phyloP scores from a whole-genome alignment of 1,140 invertebrate species.

The Penaeus indicus region DNA sequence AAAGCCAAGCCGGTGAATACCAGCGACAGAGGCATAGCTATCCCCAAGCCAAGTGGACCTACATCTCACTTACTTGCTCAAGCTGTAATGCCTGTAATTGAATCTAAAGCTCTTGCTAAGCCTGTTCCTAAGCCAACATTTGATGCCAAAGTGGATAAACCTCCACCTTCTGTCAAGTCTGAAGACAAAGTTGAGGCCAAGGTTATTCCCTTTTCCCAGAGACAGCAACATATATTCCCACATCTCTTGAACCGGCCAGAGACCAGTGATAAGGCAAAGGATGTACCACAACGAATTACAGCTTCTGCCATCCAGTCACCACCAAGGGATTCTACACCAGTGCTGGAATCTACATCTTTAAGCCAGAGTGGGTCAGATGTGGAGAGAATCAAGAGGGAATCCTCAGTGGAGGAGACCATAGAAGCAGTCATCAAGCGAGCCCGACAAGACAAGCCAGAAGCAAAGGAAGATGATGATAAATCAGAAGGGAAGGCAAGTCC shows the following conservation, averaged over 20 bases:
- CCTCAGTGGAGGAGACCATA: slow-evolving; percentile 64
- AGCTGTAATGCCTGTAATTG: slow-evolving; percentile 59
- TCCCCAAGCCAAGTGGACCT: slow-evolving; percentile 31
- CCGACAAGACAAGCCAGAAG: slow-evolving; percentile 48
- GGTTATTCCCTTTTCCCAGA: slow-evolving; percentile 61
- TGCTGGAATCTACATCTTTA: not conserved
- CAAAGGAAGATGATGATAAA: slow-evolving; percentile 17
- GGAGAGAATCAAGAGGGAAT: slow-evolving; percentile 53
- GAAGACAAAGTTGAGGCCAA: slow-evolving; percentile 62
- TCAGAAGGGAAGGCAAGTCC: not conserved
- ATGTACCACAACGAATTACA: slow-evolving; percentile 27
- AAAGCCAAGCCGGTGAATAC: slow-evolving; percentile 36
- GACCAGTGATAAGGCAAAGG: slow-evolving; percentile 40
- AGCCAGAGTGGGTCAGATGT: slow-evolving; percentile 37
- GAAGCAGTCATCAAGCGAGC: slow-evolving; percentile 63
- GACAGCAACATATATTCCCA: slow-evolving; percentile 65
- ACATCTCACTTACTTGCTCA: slow-evolving; percentile 61
- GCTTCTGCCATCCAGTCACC: slow-evolving; percentile 28
- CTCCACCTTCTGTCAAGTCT: slow-evolving; percentile 31
- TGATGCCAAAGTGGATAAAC: slow-evolving; percentile 52
- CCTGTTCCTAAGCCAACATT: slow-evolving; percentile 48
- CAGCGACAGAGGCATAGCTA: slow-evolving; percentile 29
- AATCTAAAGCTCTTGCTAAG: slow-evolving; percentile 64
- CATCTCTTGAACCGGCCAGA: slow-evolving; percentile 63
- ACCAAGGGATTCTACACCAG: slow-evolving; percentile 23